Evolutionary conservation across 1,140 invertebrate genomes (phyloP).

Genomic region (Papilio helenus): DNA sequence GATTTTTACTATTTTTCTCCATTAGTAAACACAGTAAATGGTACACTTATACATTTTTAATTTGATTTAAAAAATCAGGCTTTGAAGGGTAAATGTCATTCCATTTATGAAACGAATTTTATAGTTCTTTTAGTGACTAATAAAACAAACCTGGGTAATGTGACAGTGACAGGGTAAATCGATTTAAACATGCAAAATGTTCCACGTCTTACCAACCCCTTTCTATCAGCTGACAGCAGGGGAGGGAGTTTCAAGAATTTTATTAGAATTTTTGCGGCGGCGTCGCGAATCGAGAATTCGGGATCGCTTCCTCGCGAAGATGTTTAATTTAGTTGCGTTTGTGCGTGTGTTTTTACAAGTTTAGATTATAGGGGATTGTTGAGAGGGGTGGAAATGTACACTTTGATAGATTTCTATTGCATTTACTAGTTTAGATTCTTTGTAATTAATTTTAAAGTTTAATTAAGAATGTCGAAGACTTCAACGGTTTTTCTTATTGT

Average conservation of each 20-base stretch:
- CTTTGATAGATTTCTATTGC: not conserved
- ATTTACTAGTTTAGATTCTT: not conserved
- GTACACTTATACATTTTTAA: no score
- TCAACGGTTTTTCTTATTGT: no score
- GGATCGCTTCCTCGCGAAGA: slow-evolving; percentile 48
- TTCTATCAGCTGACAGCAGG: not conserved
- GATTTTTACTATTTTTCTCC: no score
- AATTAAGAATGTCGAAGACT: no score
- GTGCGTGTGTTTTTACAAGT: slow-evolving; percentile 41
- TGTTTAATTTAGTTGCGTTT: slow-evolving; percentile 49
- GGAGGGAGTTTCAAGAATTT: slow-evolving; percentile 42
- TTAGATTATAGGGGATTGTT: slow-evolving; percentile 8
- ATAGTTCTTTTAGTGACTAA: no score
- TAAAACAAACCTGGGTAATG: no score
- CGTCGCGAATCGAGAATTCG: slow-evolving; percentile 57
- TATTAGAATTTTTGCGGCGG: slow-evolving; percentile 61
- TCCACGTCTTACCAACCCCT: slow-evolving; percentile 26
- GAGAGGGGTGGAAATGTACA: not conserved
- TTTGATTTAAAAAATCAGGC: no score
- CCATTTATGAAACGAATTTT: no score
- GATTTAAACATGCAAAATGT: slow-evolving; percentile 22
- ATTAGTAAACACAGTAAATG: no score
- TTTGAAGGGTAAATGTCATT: no score
- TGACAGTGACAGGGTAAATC: not conserved
- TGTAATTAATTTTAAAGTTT: no score